Conservation (phyloP, 2,113 vertebrate species). For the Pelodiscus sinensis region DNA sequence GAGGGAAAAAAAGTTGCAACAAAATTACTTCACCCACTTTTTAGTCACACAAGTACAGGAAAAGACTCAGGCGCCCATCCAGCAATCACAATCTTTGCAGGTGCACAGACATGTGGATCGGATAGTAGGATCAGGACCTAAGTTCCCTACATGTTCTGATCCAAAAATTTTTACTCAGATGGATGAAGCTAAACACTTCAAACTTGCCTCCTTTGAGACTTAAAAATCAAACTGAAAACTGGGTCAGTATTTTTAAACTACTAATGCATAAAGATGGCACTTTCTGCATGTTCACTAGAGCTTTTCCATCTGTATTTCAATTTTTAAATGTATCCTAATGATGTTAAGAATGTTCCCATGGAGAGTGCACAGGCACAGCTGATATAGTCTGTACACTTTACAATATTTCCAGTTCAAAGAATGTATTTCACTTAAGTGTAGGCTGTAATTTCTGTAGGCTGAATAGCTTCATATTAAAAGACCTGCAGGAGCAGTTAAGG, state of each 20-base stretch:
- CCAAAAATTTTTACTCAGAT: accelerated
- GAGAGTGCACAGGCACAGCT: neutral
- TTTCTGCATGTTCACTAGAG: neutral
- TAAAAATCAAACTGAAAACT: neutral
- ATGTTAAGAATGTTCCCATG: neutral
- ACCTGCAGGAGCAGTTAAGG: neutral
- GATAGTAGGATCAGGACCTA: neutral
- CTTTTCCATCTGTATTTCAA: neutral
- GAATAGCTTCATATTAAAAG: neutral
- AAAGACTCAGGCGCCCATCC: neutral
- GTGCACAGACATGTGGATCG: accelerated
- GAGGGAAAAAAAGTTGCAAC: neutral
- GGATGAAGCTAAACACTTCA: neutral
- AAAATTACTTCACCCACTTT: neutral
- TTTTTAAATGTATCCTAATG: neutral
- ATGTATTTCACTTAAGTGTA: neutral
- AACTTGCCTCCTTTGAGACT: neutral
- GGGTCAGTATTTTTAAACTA: neutral
- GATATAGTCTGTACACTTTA: neutral
- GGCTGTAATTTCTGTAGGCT: neutral
- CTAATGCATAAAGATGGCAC: neutral
- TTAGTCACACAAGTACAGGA: neutral
- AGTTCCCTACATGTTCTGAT: accelerated
- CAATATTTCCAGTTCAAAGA: neutral
- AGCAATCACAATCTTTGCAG: accelerated